phyloP scores from a whole-genome alignment of 2,888 invertebrate genomes.

The Hypolimnas misippus region DNA sequence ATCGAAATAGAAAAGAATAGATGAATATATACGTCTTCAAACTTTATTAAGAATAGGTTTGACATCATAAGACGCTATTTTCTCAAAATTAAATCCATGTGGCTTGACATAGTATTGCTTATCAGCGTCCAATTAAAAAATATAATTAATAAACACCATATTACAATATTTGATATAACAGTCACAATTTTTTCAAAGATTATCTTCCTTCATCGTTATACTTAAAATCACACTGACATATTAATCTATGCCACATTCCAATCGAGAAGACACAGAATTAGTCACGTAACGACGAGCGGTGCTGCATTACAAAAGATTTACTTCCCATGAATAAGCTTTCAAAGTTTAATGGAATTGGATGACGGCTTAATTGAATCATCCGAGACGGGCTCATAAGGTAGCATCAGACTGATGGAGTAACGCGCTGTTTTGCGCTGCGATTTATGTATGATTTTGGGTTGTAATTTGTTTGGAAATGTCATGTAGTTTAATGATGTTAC shows the following conservation, averaged over 20 bases:
- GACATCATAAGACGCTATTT: too few relatives aligned
- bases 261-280: constrained; percentile 44
- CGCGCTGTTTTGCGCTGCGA: background rate
- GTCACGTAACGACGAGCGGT: constrained; percentile 39
- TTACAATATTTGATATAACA: background rate
- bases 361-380: constrained; percentile 43
- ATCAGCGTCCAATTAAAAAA: too few relatives aligned
- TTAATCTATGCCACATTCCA: constrained; percentile 27
- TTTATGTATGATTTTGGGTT: background rate
- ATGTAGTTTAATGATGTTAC: too few relatives aligned
- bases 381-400: constrained; percentile 25
- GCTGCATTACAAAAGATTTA: constrained; percentile 49
- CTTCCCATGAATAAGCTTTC: constrained; percentile 48
- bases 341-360: constrained; percentile 49
- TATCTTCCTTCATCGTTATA: background rate
- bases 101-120: too few relatives aligned
- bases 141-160: background rate
- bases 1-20: too few relatives aligned
- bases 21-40: too few relatives aligned
- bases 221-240: constrained; percentile 10
- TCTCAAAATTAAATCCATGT: too few relatives aligned
- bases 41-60: too few relatives aligned
- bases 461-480: background rate
- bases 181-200: too few relatives aligned
- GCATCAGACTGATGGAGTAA: constrained; percentile 7